These are phyloP conservation scores for Diarsia mendica DNA, from an alignment of 2,888 invertebrate genomes.

Conservation along the genomic window DNA sequence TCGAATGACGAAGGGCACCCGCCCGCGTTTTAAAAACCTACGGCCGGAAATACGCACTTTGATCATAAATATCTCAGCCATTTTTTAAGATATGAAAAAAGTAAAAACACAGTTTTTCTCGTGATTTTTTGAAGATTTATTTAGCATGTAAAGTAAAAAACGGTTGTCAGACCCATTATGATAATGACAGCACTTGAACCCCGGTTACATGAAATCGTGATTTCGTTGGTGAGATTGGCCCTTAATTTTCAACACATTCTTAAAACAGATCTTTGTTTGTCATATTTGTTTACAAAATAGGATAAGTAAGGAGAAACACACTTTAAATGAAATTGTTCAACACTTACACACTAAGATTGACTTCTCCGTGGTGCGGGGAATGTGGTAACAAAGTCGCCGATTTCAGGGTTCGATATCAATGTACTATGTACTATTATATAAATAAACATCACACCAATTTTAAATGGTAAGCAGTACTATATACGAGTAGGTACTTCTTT, in stretches of 20 bases:
- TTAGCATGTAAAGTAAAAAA: no score
- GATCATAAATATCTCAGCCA: no score
- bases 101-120: no score
- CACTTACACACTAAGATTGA: conserved; percentile 70
- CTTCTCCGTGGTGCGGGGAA: conserved; percentile 57
- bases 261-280: background rate
- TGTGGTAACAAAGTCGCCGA: conserved; percentile 52
- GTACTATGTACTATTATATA: conserved; percentile 25
- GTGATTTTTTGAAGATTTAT: no score
- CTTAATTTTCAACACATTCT: background rate
- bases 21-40: no score
- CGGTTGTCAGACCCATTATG: background rate
- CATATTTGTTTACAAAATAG: conserved; percentile 27
- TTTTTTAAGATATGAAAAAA: no score
- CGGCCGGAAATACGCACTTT: no score
- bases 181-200: background rate
- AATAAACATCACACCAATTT: background rate
- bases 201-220: background rate
- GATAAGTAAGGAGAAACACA: conserved; percentile 8
- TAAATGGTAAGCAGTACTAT: background rate
- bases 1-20: no score
- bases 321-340: conserved; percentile 74
- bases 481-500: background rate
- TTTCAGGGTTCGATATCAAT: background rate
- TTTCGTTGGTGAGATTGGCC: background rate